phyloP scores from a whole-genome alignment of 2,797 vertebrate genomes.

The Malurus splendens region DNA sequence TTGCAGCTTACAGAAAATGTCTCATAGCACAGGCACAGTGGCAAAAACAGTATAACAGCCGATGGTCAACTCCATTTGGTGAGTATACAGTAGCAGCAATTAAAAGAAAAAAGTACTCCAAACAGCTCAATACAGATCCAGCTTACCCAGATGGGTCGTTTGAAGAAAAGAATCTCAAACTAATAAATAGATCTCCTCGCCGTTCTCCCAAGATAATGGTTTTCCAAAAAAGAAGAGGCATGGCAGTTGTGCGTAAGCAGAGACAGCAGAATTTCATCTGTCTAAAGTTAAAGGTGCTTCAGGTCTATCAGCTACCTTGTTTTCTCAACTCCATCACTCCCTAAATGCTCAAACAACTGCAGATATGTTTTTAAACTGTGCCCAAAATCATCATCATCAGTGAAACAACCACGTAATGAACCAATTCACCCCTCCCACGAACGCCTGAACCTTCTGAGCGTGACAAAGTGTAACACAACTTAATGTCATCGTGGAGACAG shows the following conservation, averaged over 20 bases:
- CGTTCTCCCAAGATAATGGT: conserved; percentile 19
- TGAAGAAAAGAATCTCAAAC: conserved; percentile 56
- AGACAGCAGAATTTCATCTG: conserved; percentile 31
- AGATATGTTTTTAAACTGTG: conserved; percentile 46
- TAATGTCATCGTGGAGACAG: conserved; percentile 57
- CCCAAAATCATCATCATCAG: not conserved
- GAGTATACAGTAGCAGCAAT: conserved; percentile 73
- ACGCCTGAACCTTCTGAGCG: not conserved
- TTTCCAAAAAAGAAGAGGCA: conserved; percentile 31
- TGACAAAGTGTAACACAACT: not conserved
- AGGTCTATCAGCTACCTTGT: conserved; percentile 29
- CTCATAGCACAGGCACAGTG: conserved; percentile 90
- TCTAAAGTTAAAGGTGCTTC: conserved; percentile 25
- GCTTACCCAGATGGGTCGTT: conserved; percentile 35
- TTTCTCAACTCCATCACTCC: conserved; percentile 1
- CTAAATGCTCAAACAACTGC: not conserved
- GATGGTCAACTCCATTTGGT: conserved; percentile 75
- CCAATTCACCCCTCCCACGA: not conserved
- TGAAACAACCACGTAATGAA: not conserved
- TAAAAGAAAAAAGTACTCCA: conserved; percentile 64
- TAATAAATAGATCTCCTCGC: conserved; percentile 47
- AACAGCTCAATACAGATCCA: conserved; percentile 56
- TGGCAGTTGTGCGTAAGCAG: conserved; percentile 64
- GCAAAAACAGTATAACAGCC: conserved; percentile 88
- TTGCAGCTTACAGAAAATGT: conserved; percentile 75